Evolutionary conservation across 2,113 vertebrate species (phyloP).

Genomic region (Charadrius vociferus): DNA sequence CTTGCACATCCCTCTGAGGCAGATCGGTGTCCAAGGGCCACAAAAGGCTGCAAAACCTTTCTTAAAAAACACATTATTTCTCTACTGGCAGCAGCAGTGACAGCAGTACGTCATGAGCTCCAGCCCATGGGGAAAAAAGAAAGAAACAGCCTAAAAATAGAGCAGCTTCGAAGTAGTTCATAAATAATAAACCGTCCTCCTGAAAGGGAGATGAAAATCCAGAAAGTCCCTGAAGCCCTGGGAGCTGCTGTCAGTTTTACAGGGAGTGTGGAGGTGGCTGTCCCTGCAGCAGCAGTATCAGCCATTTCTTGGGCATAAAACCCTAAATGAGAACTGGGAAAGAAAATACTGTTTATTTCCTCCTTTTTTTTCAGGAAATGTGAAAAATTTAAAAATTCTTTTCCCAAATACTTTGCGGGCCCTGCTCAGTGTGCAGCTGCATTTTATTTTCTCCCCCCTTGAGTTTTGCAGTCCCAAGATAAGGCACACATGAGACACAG

Average conservation of each 20-base stretch:
- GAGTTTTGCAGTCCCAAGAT: background rate
- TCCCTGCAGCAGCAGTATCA: accelerated
- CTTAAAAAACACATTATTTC: background rate
- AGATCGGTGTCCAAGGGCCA: background rate
- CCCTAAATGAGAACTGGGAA: background rate
- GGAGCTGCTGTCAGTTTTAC: background rate
- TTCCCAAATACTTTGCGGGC: background rate
- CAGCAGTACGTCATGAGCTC: background rate
- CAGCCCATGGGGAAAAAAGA: background rate
- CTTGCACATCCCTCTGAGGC: background rate
- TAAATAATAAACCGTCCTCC: slow-evolving; percentile 45
- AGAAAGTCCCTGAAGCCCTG: background rate
- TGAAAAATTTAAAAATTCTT: accelerated
- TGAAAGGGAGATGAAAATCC: slow-evolving; percentile 10
- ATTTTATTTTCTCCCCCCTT: background rate
- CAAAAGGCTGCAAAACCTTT: background rate
- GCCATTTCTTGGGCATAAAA: background rate
- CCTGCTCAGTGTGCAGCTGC: background rate
- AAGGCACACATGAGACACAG: accelerated
- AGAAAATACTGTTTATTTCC: background rate
- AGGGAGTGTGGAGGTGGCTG: background rate
- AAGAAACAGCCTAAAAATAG: slow-evolving; percentile 48
- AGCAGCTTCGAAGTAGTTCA: slow-evolving; percentile 1
- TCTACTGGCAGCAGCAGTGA: background rate
- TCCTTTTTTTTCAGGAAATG: background rate